Percentiles rank a stretch among this genome's conserved stretches.
phyloP scores from a whole-genome alignment of 1,140 invertebrate species.

The Zeugodacus cucurbitae region DNA sequence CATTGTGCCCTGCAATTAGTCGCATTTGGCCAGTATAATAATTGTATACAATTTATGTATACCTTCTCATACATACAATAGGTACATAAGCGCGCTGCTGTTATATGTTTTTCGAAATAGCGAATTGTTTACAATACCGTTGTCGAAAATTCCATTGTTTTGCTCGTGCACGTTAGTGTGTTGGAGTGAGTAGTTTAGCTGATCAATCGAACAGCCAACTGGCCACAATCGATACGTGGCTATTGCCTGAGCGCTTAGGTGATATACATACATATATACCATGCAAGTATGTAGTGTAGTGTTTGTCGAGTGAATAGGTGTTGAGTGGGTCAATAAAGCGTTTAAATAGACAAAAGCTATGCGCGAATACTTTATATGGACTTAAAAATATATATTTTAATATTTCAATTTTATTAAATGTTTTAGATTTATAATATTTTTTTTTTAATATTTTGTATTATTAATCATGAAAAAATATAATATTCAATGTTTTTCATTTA shows the following conservation, averaged over 20 bases:
- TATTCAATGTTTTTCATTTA: no score
- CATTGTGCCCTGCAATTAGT: conserved; percentile 23
- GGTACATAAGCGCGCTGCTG: neutral
- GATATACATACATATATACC: neutral
- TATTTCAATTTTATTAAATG: neutral
- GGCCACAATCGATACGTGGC: neutral
- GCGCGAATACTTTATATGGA: neutral
- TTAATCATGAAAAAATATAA: no score
- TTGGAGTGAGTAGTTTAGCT: neutral
- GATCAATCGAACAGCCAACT: neutral
- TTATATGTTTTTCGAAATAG: neutral
- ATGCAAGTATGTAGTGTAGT: neutral
- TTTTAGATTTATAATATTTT: neutral
- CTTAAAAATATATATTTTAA: neutral
- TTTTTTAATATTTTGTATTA: no score
- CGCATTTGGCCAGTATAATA: conserved; percentile 5
- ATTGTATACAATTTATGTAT: neutral
- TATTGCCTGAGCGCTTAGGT: neutral
- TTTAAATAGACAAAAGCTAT: neutral
- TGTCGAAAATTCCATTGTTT: conserved; percentile 14
- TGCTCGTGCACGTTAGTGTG: neutral
- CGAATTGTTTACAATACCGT: neutral
- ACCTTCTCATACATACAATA: neutral
- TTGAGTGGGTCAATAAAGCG: neutral
- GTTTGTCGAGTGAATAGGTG: neutral